Evolutionary conservation across 2,888 invertebrate genomes (phyloP), one percentile per base, ranked within the genome.

Genomic region (Eupithecia centaureata): DNA sequence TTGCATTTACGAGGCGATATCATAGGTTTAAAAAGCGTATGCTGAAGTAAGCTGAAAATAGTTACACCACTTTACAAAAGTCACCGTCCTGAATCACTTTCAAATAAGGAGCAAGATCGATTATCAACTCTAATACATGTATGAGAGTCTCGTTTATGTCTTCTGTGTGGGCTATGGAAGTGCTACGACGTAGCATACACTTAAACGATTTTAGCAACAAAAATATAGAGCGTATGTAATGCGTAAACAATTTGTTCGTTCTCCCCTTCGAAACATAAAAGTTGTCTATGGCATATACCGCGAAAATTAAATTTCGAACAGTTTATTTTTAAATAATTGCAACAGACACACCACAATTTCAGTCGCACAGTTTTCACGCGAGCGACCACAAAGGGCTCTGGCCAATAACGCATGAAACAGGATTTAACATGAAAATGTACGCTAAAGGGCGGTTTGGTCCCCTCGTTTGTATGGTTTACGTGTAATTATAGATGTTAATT

Each of bases 391-490:
- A 88, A 89, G 89, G 88, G 88, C 82, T 81, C 78, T 75, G 75
- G 79, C 89, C 91, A 92, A 92, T 92, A 92, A 92, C 88, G 92
- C 92, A 92, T 92, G 90, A 88, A 92, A 92, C 91, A 87, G 86
- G 92, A 92, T 92, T 92, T 86, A 90, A 92, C 90, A 90, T 90
- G 91, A 89, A 92, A 90, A 91, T 87, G 88, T 78, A 82, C 84
- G 80, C 80, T 85, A 89, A 89, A 89, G 90, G 90, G 89, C 85
- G 80, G 82, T 81, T 83, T 79, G 72, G 74, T 77, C 81, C 84
- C 80, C 77, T 77, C 76, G 62, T 65, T 69, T 76, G 74, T 69
- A 73, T 71, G 79, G 80, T 84, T 83, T 84, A 84, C 83, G 80
- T 86, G 87, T 89, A 89, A 91, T 91, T 91, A 91, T 89, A 87